Evolutionary conservation across 2,888 invertebrate species (phyloP), one percentile per base, ranked within the genome.

Genomic region (Drosophila sordidula): DNA sequence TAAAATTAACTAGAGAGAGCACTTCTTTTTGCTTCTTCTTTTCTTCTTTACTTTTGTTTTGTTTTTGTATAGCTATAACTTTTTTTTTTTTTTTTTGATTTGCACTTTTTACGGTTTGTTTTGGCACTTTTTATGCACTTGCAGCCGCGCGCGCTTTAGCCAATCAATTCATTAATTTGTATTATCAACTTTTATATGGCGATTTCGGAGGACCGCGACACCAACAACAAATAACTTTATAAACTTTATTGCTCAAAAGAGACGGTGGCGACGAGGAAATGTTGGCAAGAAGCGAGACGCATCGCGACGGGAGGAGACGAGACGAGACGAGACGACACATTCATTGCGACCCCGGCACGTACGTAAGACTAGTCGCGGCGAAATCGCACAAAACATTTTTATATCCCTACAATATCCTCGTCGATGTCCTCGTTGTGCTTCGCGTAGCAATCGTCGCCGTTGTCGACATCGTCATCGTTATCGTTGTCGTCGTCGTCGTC

Each of bases 261-360:
- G 54, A 55, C 57, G 26, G 26, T 8, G 75, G 41, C 42, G 54
- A 39, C 54, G 44, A 54, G 42, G 42, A 39, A 50, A 34, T 72
- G 51, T 68, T 55, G 52, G 55, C 47, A 55, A 58, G 47, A 57
- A 58, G 47, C 54, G 64, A 56, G 34, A 54, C n/a, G 26, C 32
- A 29, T 26, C 54, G 36, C 34, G 26, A 39, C 51, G 45, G 9
- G 6, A 34, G 14, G 42, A 26, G 34, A 32, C 46, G 51, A 71
- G 54, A 51, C 63, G 72, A 63, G 65, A 54, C 41, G 56, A 61
- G 47, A 59, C 55, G 72, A 64, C 39, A 68, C 88, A 90, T 91
- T 90, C 91, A 90, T 87, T 87, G 90, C 90, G 89, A 69, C 88
- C 90, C 90, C 91, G 90, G 91, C 91, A 90, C 90, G 90, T 91